Evolutionary conservation across 2,113 vertebrate genomes (phyloP).

Genomic region (Sciurus niger): DNA sequence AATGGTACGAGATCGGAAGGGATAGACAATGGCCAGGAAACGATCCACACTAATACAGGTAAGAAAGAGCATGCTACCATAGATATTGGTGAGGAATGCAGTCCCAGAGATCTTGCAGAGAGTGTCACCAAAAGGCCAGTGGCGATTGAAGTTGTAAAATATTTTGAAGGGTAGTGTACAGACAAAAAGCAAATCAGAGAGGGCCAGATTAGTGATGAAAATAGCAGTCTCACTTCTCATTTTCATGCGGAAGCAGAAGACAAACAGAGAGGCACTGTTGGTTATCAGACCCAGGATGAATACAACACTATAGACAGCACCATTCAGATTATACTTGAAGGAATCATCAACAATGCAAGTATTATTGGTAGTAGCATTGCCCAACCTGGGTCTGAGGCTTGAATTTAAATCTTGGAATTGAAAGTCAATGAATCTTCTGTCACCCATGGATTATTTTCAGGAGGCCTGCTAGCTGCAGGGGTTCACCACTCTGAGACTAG

Average conservation of each 20-base stretch:
- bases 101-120: constrained; percentile 98
- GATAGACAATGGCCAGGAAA: constrained; percentile 98
- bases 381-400: constrained; percentile 81
- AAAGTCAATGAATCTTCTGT: constrained; percentile 83
- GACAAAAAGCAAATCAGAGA: constrained; percentile 97
- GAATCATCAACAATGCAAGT: constrained; percentile 97
- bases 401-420: constrained; percentile 83
- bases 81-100: constrained; percentile 98
- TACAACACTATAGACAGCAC: constrained; percentile 96
- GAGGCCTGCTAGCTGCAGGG: constrained; percentile 84
- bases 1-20: constrained; percentile 95
- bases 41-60: constrained; percentile 98
- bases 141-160: constrained; percentile 97
- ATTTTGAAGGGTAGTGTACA: constrained; percentile 98
- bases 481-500: constrained; percentile 88
- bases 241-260: constrained; percentile 98
- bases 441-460: constrained; percentile 80
- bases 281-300: constrained; percentile 97
- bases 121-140: constrained; percentile 98
- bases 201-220: constrained; percentile 97
- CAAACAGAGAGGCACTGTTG: constrained; percentile 97
- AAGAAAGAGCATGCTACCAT: constrained; percentile 99
- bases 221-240: constrained; percentile 97
- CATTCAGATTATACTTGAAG: constrained; percentile 99
- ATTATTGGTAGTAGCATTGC: constrained; percentile 90